Base-by-base conservation (phyloP, 2,113 vertebrate genomes). In the Platanista minor region DNA sequence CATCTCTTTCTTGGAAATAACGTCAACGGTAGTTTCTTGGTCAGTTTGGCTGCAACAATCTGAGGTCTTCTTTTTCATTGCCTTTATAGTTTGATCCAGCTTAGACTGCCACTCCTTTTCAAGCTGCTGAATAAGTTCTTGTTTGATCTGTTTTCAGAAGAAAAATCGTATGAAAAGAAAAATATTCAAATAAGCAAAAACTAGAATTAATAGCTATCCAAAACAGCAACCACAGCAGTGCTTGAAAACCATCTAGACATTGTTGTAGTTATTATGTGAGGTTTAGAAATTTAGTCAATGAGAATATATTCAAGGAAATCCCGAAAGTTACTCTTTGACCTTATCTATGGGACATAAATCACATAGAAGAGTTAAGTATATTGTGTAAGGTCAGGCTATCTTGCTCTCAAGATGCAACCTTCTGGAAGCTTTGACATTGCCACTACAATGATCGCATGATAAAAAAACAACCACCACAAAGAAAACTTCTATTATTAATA, bases 61-160 rank as follows among this genome's bases (percentile, higher is more conserved):
- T 62, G 89, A 91, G 66, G 88, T 88, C 94, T 85, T 72, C 97
- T 97, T 98, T 96, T 96, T 98, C 7, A 59, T 54, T 87, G 98
- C 98, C 89, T 98, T 93, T 77, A 97, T 2, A 49, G 95, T 97
- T 7, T 97, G 96, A 85, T 99, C 98, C 93, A 99, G 96, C 93
- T 98, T 99, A 84, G 95, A 98, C 71, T 97, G 98, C 99, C 99
- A 99, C 59, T 98, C 98, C 95, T 94, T 98, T 98, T 99, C 99
- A 97, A 98, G 94, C 98, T 99, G 97, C 85, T 98, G 95, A 95
- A 98, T 94, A 77, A 96, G 92, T 90, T 95, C 97, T 52, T 98
- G 97, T 94, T 95, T 99, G 81, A 94, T 97, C 99, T 99, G 97
- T 54, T 97, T 94, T 94, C 81, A 97, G 97, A 87, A 97, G 93